These are phyloP conservation scores for Halcyon badia DNA, from an alignment of 2,797 vertebrate genomes.

Conservation along the genomic window DNA sequence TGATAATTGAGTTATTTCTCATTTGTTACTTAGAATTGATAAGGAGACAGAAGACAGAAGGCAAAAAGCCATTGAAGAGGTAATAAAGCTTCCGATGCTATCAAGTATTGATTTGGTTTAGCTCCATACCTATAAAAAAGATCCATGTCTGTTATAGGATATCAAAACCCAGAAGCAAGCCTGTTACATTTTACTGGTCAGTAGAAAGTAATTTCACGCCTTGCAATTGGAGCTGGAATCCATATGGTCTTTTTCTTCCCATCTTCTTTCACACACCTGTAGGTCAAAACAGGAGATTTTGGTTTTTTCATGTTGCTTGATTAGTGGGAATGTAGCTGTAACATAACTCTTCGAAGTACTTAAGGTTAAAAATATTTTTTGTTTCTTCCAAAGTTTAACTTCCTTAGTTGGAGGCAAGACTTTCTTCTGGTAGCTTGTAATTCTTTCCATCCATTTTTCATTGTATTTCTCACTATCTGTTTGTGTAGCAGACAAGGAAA, in stretches of 20 bases:
- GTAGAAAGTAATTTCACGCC: not conserved
- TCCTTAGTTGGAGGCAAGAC: not conserved
- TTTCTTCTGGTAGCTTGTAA: not conserved
- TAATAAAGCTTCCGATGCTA: constrained; percentile 67
- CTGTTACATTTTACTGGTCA: not conserved
- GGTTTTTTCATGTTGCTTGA: not conserved
- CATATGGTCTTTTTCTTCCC: not conserved
- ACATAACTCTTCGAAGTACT: not conserved
- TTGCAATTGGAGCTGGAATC: not conserved
- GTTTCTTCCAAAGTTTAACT: not conserved
- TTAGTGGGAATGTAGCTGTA: not conserved
- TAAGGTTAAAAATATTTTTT: not conserved
- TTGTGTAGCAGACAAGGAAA: not conserved
- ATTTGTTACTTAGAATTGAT: constrained; percentile 86
- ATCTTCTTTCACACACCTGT: not conserved
- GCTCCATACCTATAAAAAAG: not conserved
- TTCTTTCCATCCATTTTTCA: not conserved
- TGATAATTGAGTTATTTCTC: constrained; percentile 65
- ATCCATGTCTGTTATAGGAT: rapidly evolving
- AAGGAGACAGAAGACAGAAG: constrained; percentile 93
- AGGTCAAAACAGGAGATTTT: not conserved
- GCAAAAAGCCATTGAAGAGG: constrained; percentile 97
- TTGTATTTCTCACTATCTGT: not conserved
- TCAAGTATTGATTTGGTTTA: not conserved
- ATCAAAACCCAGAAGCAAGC: not conserved